Evolutionary conservation across 2,888 invertebrate genomes (phyloP).

Genomic region (Quadroppia sp.): DNA sequence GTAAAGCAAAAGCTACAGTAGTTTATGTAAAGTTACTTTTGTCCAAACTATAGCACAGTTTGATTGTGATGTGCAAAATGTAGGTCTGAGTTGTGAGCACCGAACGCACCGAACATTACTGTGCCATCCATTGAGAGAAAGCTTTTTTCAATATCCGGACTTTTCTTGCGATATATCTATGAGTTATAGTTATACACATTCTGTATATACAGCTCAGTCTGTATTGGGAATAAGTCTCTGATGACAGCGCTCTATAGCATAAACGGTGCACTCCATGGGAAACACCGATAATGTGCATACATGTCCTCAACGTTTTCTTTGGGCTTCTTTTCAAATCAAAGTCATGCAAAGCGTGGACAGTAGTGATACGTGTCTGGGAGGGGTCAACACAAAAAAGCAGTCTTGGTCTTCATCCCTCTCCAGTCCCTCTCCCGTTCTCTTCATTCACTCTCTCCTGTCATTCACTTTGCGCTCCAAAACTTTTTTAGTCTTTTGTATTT

Average conservation of each 20-base stretch:
- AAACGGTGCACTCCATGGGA: conserved; percentile 38
- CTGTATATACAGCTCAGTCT: not conserved
- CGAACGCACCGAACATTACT: not conserved
- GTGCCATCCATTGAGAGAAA: not conserved
- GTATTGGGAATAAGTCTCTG: not conserved
- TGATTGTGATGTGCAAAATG: not conserved
- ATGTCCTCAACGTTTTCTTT: conserved; percentile 37
- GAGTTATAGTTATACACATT: no score
- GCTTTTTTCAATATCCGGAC: conserved; percentile 32
- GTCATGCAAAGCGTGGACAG: conserved; percentile 38
- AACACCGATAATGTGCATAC: conserved; percentile 34
- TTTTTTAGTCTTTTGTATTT: conserved; percentile 32
- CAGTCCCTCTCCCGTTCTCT: conserved; percentile 28
- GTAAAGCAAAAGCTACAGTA: conserved; percentile 25
- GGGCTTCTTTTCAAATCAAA: conserved; percentile 34
- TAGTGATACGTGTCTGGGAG: conserved; percentile 35
- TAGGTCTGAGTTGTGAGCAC: conserved; percentile 17
- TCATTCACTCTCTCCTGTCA: conserved; percentile 2
- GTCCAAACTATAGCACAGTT: conserved; percentile 2
- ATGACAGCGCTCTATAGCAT: conserved; percentile 27
- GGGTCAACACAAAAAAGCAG: conserved; percentile 33
- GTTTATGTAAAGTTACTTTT: conserved; percentile 16
- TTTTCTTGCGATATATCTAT: conserved; percentile 28
- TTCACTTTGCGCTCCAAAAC: conserved; percentile 17
- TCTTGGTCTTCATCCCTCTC: conserved; percentile 21